A percentile compares a stretch with the other conserved stretches of the same genome.
Evolutionary conservation across 2,888 invertebrate genomes (phyloP).

Genomic region (Acholoe squamosa): DNA sequence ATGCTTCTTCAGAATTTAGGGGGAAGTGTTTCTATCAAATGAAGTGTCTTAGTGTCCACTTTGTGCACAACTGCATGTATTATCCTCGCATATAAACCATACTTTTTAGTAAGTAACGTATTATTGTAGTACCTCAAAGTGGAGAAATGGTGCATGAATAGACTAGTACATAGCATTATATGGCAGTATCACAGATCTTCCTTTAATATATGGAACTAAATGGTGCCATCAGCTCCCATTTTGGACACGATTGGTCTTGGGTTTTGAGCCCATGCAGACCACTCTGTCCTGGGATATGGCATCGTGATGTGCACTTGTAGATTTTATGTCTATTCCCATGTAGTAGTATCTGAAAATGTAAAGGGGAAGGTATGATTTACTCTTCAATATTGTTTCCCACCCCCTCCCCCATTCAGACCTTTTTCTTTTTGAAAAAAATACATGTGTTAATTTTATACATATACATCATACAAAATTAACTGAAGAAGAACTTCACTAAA

Average conservation of each 20-base stretch:
- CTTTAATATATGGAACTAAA: not conserved
- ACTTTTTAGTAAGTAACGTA: no score
- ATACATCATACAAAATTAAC: not conserved
- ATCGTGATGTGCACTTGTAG: not conserved
- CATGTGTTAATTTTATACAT: not conserved
- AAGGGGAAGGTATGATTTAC: not conserved
- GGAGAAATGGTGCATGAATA: no score
- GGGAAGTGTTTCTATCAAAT: no score
- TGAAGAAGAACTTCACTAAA: not conserved
- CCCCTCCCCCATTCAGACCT: no score
- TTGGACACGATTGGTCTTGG: slow-evolving; percentile 31
- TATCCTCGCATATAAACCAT: no score
- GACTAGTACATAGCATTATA: no score
- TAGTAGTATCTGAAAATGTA: slow-evolving; percentile 25
- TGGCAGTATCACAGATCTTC: not conserved
- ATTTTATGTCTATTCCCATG: slow-evolving; percentile 16
- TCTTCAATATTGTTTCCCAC: not conserved
- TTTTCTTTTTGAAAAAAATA: no score
- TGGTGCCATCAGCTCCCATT: not conserved
- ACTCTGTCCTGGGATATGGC: not conserved
- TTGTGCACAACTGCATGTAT: no score
- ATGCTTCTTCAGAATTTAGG: no score
- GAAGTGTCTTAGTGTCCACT: no score
- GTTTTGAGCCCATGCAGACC: slow-evolving; percentile 1
- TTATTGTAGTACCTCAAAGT: no score